Evolutionary conservation across 2,888 invertebrate species (phyloP), one percentile per base, ranked within the genome.

Genomic region (Lasioglossum villosulum): DNA sequence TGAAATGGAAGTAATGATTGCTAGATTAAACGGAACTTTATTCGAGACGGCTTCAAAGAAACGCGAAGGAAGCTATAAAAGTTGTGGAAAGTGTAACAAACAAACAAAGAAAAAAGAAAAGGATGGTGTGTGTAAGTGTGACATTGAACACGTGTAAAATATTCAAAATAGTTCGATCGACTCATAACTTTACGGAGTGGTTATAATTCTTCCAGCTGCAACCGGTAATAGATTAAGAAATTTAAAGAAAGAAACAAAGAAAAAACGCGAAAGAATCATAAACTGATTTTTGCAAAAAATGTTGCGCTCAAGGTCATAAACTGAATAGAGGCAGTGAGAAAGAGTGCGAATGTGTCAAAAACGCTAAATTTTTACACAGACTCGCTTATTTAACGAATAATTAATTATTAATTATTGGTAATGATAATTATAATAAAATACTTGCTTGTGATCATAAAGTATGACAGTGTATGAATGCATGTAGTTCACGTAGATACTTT

Each of bases 331-430:
- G 85, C 83, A 88, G 87, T 86, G 90, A 85, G 87, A 87, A 83
- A 86, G 86, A 83, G 88, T 87, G 91, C 82, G 89, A 87, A 82
- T 86, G 88, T 88, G 87, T 90, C 30, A 78, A 86, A 90, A 88
- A 83, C 90, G 86, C 87, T 89, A 91, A 92, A 93, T 94, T 94
- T 94, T 94, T 94, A 93, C 93, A 93, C 92, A 92, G 90, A 93
- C 93, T 93, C 92, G 93, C 93, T 94, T 94, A 94, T 93, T 93
- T 92, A 93, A 93, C 89, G 90, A 91, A 91, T 90, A 90, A 91
- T 88, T 90, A 90, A 91, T 87, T 89, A 90, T 88, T 89, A 92
- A 90, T 91, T 91, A 92, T 89, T 92, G 89, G 86, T 91, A 84
- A 91, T 88, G 82, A 90, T 91, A 90, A 90, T 91, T 90, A 83